These are phyloP conservation scores for Anguilla japonica DNA, from an alignment of 2,113 vertebrate species.

Conservation along the genomic window DNA sequence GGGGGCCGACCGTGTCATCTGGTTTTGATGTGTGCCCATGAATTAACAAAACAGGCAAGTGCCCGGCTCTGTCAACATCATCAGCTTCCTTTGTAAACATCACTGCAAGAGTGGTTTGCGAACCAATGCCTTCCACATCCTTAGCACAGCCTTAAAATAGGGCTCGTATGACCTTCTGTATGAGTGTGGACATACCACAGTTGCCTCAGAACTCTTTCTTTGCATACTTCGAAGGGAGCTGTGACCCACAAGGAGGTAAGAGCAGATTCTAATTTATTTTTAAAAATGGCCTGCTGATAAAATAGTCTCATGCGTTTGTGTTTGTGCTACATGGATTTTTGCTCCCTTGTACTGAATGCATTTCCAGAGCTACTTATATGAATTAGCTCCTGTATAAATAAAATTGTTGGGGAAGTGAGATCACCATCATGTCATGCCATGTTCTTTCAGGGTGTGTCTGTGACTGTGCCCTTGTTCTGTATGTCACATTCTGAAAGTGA, in stretches of 20 bases:
- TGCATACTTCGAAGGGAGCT: background rate
- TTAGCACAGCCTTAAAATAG: background rate
- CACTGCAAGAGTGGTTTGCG: conserved; percentile 33
- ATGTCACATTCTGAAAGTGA: background rate
- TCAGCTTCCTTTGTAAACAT: conserved; percentile 40
- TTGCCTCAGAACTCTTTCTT: background rate
- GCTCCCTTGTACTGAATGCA: background rate
- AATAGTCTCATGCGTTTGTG: background rate
- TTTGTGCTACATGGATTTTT: no score
- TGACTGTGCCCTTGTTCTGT: background rate
- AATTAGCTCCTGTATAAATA: background rate
- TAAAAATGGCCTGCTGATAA: background rate
- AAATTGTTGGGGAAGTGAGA: background rate
- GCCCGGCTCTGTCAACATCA: conserved; percentile 45
- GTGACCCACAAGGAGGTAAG: conserved; percentile 1
- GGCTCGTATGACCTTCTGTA: background rate
- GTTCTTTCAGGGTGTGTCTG: background rate
- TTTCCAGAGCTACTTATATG: background rate
- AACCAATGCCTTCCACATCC: background rate
- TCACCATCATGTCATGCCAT: background rate
- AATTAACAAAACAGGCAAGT: conserved; percentile 56
- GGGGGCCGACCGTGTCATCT: conserved; percentile 63
- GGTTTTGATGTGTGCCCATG: conserved; percentile 73
- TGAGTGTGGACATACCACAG: background rate
- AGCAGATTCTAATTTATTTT: background rate